Conservation (phyloP, 2,888 invertebrate species). For the Cantharis nigra region DNA sequence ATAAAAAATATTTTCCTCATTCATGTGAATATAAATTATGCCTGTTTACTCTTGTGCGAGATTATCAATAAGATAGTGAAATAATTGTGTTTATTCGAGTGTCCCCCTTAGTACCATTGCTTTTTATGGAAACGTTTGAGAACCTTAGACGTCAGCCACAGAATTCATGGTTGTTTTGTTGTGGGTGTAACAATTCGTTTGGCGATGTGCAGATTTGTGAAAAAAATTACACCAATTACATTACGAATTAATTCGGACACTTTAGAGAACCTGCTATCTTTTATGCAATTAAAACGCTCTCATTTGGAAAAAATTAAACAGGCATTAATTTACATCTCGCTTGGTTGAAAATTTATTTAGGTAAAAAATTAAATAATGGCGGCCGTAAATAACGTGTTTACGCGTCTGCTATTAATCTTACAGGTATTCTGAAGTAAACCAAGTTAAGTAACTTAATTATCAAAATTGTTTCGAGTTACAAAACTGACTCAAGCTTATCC, state of each 20-base stretch:
- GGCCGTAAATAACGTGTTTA: background rate
- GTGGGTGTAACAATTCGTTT: background rate
- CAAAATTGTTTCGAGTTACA: slow-evolving; percentile 2
- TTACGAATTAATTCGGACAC: background rate
- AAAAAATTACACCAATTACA: background rate
- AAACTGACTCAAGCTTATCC: background rate
- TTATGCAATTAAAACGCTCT: background rate
- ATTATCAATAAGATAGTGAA: background rate
- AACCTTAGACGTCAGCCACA: background rate
- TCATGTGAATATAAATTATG: background rate
- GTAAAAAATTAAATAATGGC: background rate
- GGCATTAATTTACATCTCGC: background rate
- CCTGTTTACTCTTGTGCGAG: background rate
- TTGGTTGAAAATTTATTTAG: background rate
- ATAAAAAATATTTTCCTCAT: background rate
- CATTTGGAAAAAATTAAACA: background rate
- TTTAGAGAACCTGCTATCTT: background rate
- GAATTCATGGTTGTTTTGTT: background rate
- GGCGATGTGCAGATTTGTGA: background rate
- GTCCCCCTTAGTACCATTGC: background rate
- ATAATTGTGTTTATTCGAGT: background rate
- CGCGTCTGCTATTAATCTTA: background rate
- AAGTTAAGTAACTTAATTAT: slow-evolving; percentile 1
- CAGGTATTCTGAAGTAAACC: background rate
- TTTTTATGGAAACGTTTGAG: background rate